Percentiles rank a stretch among this genome's conserved stretches.
Conservation (phyloP, 2,113 vertebrate species). For the Leiothrix lutea region DNA sequence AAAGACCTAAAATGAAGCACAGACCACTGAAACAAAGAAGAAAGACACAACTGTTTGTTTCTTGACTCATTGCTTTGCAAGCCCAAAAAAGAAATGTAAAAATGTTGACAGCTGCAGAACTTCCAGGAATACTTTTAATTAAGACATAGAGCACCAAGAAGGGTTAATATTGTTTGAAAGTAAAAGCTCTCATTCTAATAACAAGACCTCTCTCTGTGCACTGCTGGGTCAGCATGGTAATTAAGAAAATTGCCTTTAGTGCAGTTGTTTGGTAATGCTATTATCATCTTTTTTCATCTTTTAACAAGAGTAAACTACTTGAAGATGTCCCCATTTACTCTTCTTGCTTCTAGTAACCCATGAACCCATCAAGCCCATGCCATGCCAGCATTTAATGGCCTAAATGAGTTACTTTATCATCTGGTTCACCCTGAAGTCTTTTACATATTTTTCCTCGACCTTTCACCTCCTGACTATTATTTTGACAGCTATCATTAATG, state of each 20-base stretch:
- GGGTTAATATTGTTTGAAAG: constrained; percentile 75
- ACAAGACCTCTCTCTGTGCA: constrained; percentile 75
- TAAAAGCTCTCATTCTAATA: constrained; percentile 74
- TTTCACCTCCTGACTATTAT: constrained; percentile 83
- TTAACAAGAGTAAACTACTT: constrained; percentile 88
- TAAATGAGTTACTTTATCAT: constrained; percentile 82
- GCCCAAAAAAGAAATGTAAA: constrained; percentile 14
- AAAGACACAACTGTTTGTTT: neutral
- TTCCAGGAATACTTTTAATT: constrained; percentile 69
- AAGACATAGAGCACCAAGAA: constrained; percentile 58
- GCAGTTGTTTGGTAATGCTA: constrained; percentile 81
- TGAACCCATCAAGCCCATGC: constrained; percentile 73
- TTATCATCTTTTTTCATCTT: constrained; percentile 83
- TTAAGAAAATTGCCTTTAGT: constrained; percentile 90
- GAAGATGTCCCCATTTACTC: constrained; percentile 85
- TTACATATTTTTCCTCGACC: constrained; percentile 84
- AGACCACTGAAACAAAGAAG: neutral
- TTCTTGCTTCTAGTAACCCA: constrained; percentile 78
- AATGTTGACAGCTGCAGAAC: constrained; percentile 26
- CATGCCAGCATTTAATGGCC: constrained; percentile 73
- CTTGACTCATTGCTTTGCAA: neutral
- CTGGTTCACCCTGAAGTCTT: constrained; percentile 80
- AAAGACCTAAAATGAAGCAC: neutral
- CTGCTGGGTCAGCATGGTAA: constrained; percentile 82
- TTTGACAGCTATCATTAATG: constrained; percentile 79